These are phyloP conservation scores for Peromyscus eremicus DNA, from an alignment of 2,797 vertebrate species.

Conservation along the genomic window DNA sequence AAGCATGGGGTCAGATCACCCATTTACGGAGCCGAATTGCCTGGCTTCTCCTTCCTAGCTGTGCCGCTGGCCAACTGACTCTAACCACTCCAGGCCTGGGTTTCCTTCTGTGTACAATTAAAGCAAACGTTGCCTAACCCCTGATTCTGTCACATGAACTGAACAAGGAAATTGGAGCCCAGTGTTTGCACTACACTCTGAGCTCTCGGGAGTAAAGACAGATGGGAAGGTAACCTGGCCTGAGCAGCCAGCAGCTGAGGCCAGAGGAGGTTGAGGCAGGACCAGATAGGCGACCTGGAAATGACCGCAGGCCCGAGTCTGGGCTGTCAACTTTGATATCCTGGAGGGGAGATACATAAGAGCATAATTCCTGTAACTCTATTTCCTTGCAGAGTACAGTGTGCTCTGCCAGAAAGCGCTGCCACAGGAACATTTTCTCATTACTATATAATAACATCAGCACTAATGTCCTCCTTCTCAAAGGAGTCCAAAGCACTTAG, in stretches of 20 bases:
- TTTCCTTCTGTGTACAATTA: background rate
- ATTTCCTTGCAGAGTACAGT: constrained; percentile 41
- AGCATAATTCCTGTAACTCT: constrained; percentile 45
- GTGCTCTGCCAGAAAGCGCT: constrained; percentile 43
- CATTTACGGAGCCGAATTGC: background rate
- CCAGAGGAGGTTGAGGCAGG: background rate
- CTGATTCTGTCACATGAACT: background rate
- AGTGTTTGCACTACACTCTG: fast-evolving
- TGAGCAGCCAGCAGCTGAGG: background rate
- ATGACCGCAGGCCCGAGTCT: constrained; percentile 10
- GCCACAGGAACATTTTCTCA: constrained; percentile 51
- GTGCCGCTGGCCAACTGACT: background rate
- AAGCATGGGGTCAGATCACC: background rate
- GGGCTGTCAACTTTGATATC: constrained; percentile 49
- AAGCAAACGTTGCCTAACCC: background rate
- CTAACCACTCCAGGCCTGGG: background rate
- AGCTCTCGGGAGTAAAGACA: fast-evolving
- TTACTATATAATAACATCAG: constrained; percentile 61
- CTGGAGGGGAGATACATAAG: constrained; percentile 47
- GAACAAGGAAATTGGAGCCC: background rate
- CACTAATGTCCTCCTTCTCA: constrained; percentile 42
- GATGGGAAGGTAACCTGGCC: background rate
- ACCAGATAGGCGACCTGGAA: background rate
- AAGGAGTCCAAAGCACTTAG: constrained; percentile 61
- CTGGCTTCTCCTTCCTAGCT: background rate